Evolutionary conservation across 2,113 vertebrate species (phyloP), one percentile per base, ranked within the genome.

Genomic region (Felis chaus): DNA sequence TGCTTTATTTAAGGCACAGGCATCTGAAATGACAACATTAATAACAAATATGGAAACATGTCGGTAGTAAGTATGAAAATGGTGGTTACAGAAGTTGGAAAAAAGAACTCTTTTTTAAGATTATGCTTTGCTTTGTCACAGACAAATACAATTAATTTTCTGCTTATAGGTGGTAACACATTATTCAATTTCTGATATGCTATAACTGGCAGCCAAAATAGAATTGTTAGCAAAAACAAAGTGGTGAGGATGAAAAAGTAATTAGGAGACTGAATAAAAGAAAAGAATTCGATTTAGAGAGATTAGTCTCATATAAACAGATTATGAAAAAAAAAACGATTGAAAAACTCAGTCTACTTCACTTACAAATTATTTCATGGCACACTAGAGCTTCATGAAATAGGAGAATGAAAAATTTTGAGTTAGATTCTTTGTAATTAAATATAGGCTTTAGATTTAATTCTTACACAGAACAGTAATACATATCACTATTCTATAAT

Each of bases 301-400:
- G 25, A 89, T 45, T 29, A 39, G 36, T 89, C n/a, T 92, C 68
- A 90, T 14, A 71, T 76, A 97, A 93, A 91, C 19, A 81, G 63
- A 88, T 97, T 71, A 91, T 66, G n/a, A 8, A 83, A 88, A 36
- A 36, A 79, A 66, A 86, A 48, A 19, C 48, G 36, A 68, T 31
- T 78, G 41, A 93, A 97, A 97, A 84, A 79, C 31, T 95, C 94
- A 82, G 36, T 91, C 83, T 76, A n/a, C 63, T 93, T 93, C 7
- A 91, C 50, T 89, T 81, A 33, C 31, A 97, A 85, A 89, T 53
- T 53, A 89, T 83, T 85, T 86, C 48, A 86, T 27, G 36, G 21
- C 96, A 92, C 69, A 9, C 14, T 86, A 85, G 29, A 15, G 68
- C 79, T 91, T 89, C n/a, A 90, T 55, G 50, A 93, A 74, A 92